Percentiles rank a stretch among this genome's conserved stretches.
phyloP scores from a whole-genome alignment of 2,888 invertebrate species.

The Petrolisthes cinctipes region DNA sequence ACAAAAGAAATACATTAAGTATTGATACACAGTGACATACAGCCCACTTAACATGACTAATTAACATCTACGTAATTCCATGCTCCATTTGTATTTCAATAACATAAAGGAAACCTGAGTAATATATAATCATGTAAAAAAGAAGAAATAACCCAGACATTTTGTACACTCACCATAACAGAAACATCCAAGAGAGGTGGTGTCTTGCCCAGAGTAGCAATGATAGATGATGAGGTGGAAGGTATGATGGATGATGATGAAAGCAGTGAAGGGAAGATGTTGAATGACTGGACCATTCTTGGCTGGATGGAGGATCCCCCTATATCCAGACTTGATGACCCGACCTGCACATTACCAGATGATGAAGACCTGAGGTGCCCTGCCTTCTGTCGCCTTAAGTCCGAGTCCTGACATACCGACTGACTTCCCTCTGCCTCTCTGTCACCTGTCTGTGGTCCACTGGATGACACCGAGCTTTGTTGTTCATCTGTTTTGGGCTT shows the following conservation, averaged over 20 bases:
- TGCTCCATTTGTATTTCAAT: no score
- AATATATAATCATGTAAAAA: not conserved
- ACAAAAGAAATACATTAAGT: no score
- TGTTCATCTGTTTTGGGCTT: not conserved
- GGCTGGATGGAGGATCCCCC: not conserved
- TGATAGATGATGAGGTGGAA: constrained; percentile 5
- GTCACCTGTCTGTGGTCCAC: not conserved
- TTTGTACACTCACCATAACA: constrained; percentile 15
- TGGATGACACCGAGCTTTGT: not conserved
- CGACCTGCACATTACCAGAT: constrained; percentile 21
- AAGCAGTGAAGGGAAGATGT: constrained; percentile 26
- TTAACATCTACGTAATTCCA: no score
- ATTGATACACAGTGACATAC: no score
- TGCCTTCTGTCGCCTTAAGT: not conserved
- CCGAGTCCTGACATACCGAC: no score
- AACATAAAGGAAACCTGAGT: no score
- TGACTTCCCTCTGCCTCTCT: not conserved
- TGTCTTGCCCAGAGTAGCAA: constrained; percentile 30
- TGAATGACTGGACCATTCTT: constrained; percentile 42
- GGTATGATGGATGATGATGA: constrained; percentile 17
- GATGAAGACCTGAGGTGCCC: constrained; percentile 43
- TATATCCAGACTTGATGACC: not conserved
- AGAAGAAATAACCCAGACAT: not conserved
- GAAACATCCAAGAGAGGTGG: constrained; percentile 21
- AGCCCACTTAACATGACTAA: no score